Conservation (phyloP, 2,797 vertebrate genomes). For the Euphonia xanthogaster region DNA sequence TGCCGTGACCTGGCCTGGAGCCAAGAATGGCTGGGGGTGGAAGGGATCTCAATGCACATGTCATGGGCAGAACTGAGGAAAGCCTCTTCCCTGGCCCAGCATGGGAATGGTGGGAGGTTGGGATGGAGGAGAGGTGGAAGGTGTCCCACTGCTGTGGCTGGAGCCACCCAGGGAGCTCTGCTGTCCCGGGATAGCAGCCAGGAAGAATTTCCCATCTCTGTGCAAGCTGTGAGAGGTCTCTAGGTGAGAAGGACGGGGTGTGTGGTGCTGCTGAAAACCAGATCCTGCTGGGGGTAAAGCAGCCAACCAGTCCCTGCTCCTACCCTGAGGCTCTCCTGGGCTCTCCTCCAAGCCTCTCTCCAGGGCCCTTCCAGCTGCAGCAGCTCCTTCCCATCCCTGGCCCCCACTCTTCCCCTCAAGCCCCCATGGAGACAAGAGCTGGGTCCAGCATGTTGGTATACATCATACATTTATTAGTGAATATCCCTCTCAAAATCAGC, state of each 20-base stretch:
- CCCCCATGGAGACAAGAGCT: not conserved
- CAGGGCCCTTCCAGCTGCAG: too few relatives aligned
- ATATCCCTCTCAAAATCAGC: constrained; percentile 99
- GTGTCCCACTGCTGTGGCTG: not conserved
- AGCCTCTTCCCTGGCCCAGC: rapidly evolving
- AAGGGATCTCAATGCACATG: not conserved
- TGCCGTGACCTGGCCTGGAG: not conserved
- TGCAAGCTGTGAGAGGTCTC: too few relatives aligned
- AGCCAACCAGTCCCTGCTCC: not conserved
- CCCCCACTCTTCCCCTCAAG: not conserved
- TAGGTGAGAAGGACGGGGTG: rapidly evolving
- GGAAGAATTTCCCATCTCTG: rapidly evolving
- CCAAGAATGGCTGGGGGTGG: rapidly evolving
- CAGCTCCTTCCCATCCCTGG: not conserved
- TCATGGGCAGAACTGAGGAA: rapidly evolving
- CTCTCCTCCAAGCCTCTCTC: not conserved
- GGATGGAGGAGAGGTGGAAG: not conserved
- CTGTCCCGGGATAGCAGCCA: rapidly evolving
- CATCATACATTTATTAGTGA: constrained; percentile 99
- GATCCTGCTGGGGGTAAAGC: not conserved
- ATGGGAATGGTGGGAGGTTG: rapidly evolving
- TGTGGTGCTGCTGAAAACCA: not conserved
- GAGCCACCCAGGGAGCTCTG: rapidly evolving
- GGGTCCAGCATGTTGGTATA: constrained; percentile 79
- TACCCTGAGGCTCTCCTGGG: not conserved